phyloP scores from a whole-genome alignment of 1,140 invertebrate species.

The Archegozetes longisetosus region DNA sequence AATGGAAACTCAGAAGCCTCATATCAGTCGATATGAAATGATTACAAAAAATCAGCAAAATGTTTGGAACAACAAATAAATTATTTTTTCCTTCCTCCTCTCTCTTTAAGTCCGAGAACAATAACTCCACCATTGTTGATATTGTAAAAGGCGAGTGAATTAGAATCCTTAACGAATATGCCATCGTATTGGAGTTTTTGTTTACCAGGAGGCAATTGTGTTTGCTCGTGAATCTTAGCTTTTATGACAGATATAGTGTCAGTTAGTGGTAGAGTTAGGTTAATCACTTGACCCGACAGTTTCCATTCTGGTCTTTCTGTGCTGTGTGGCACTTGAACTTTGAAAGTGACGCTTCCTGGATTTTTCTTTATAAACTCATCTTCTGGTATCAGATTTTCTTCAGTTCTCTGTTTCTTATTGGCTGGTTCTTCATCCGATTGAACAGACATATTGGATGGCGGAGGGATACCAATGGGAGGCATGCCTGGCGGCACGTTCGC shows the following conservation, averaged over 20 bases:
- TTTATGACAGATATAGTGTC: slow-evolving; percentile 69
- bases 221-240: slow-evolving; percentile 67
- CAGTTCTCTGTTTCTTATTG: slow-evolving; percentile 70
- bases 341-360: slow-evolving; percentile 53
- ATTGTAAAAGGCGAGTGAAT: slow-evolving; percentile 90
- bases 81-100: slow-evolving; percentile 95
- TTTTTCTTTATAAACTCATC: slow-evolving; percentile 55
- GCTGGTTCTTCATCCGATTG: slow-evolving; percentile 44
- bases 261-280: slow-evolving; percentile 55
- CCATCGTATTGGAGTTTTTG: slow-evolving; percentile 91
- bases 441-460: not conserved
- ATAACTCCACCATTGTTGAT: slow-evolving; percentile 63
- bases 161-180: slow-evolving; percentile 94
- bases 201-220: slow-evolving; percentile 88
- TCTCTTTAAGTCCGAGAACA: slow-evolving; percentile 82
- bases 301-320: slow-evolving; percentile 90
- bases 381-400: slow-evolving; percentile 82
- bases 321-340: slow-evolving; percentile 55
- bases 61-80: too few species aligned
- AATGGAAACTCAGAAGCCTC: too few species aligned
- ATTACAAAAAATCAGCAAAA: too few species aligned
- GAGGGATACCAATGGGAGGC: too few species aligned
- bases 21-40: too few species aligned
- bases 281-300: slow-evolving; percentile 75
- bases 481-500: slow-evolving; percentile 16